Percentiles rank a stretch among this genome's conserved stretches.
These are phyloP conservation scores for Oryzias dopingdopingensis DNA, from an alignment of 2,797 vertebrate genomes.

Conservation along the genomic window DNA sequence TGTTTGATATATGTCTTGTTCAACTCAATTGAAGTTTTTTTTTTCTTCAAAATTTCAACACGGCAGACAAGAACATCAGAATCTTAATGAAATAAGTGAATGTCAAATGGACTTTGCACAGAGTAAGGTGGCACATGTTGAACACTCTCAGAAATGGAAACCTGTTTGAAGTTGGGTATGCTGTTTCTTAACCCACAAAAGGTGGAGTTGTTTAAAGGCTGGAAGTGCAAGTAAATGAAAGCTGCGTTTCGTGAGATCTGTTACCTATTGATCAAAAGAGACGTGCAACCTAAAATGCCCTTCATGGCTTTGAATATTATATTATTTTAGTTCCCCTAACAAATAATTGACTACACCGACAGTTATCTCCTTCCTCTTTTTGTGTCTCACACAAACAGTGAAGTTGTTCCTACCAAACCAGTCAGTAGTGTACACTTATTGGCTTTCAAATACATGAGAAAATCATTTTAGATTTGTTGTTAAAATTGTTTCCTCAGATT, in stretches of 20 bases:
- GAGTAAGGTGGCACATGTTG: too few species aligned
- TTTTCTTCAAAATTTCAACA: too few species aligned
- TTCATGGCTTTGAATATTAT: not conserved
- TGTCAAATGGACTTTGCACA: too few species aligned
- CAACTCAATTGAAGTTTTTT: too few species aligned
- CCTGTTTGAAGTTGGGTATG: not conserved
- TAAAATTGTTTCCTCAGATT: too few species aligned
- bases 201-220: constrained; percentile 54
- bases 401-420: not conserved
- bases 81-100: too few species aligned
- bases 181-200: constrained; percentile 31
- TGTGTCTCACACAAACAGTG: not conserved
- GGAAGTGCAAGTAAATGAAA: constrained; percentile 52
- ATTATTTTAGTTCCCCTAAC: constrained; percentile 20
- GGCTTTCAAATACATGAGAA: too few species aligned
- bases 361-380: constrained; percentile 9
- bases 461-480: too few species aligned
- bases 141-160: not conserved
- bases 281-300: not conserved
- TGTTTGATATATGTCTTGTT: too few species aligned
- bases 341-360: constrained; percentile 8
- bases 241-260: not conserved
- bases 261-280: not conserved
- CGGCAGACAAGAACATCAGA: too few species aligned
- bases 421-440: too few species aligned